phyloP scores from a whole-genome alignment of 2,888 invertebrate genomes.

The Hirtodrosophila cameraria region DNA sequence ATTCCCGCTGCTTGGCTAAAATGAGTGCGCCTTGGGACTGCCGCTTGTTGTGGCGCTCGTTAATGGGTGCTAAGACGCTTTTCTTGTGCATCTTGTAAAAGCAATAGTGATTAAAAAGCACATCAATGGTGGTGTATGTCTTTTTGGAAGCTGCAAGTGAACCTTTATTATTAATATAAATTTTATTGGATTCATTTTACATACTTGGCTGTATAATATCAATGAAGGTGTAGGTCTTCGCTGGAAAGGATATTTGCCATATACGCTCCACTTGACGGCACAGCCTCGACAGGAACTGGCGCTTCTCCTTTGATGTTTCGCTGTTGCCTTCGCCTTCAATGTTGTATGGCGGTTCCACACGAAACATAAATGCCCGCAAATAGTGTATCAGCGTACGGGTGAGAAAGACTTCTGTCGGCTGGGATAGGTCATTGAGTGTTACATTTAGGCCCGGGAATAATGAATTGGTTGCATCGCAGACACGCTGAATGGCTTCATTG shows the following conservation, averaged over 20 bases:
- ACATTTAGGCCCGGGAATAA: slow-evolving; percentile 78
- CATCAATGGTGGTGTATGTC: slow-evolving; percentile 72
- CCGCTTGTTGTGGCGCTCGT: slow-evolving; percentile 48
- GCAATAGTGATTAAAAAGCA: slow-evolving; percentile 78
- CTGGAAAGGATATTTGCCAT: slow-evolving; percentile 79
- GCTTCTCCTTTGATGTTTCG: slow-evolving; percentile 66
- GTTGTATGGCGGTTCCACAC: slow-evolving; percentile 67
- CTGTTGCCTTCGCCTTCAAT: slow-evolving; percentile 37
- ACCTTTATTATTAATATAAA: too few species aligned
- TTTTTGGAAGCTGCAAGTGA: slow-evolving; percentile 76
- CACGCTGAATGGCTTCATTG: slow-evolving; percentile 24
- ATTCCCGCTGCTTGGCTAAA: slow-evolving; percentile 47
- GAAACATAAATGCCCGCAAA: slow-evolving; percentile 76
- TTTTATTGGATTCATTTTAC: background rate
- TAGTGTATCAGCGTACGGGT: slow-evolving; percentile 73
- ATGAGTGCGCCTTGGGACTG: slow-evolving; percentile 53
- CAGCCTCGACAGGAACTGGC: slow-evolving; percentile 72
- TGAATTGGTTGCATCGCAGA: slow-evolving; percentile 70
- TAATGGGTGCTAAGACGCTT: slow-evolving; percentile 64
- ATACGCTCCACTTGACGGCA: slow-evolving; percentile 78
- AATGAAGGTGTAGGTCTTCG: slow-evolving; percentile 71
- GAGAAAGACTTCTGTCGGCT: slow-evolving; percentile 75
- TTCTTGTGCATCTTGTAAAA: slow-evolving; percentile 80
- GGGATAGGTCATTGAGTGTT: slow-evolving; percentile 62
- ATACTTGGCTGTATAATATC: slow-evolving; percentile 80